A percentile compares a stretch with the other conserved stretches of the same genome.
phyloP scores from a whole-genome alignment of 1,140 invertebrate genomes.

The Pteromalus puparum region DNA sequence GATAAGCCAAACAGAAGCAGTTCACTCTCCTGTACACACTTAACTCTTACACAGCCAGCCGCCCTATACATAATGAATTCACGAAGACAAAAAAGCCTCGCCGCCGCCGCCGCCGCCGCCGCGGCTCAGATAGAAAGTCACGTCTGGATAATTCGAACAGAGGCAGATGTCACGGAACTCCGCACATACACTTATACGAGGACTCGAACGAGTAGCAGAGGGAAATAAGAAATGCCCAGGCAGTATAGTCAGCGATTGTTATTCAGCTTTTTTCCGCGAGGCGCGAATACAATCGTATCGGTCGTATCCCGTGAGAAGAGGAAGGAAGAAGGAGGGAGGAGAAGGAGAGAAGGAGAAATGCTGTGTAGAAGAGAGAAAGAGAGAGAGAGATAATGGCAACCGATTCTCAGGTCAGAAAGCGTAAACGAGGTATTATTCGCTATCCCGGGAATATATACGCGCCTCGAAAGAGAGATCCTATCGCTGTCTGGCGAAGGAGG shows the following conservation, averaged over 20 bases:
- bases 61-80: background rate
- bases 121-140: conserved; percentile 2
- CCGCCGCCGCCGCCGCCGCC: too few relatives aligned
- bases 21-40: background rate
- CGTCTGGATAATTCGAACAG: conserved; percentile 30
- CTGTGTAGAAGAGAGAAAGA: background rate
- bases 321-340: background rate
- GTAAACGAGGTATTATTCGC: conserved; percentile 44
- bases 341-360: background rate
- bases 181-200: background rate
- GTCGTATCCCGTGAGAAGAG: conserved; percentile 15
- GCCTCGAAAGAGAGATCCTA: background rate
- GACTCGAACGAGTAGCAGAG: background rate
- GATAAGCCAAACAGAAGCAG: background rate
- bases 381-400: conserved; percentile 41
- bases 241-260: conserved; percentile 31
- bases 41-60: background rate
- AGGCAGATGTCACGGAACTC: conserved; percentile 32
- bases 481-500: background rate
- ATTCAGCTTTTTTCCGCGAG: conserved; percentile 49
- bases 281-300: conserved; percentile 52
- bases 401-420: conserved; percentile 52
- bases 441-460: background rate
- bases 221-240: conserved; percentile 16
- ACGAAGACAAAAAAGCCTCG: background rate